Conservation (phyloP, 1,140 invertebrate species). For the Camponotus vicinus region DNA sequence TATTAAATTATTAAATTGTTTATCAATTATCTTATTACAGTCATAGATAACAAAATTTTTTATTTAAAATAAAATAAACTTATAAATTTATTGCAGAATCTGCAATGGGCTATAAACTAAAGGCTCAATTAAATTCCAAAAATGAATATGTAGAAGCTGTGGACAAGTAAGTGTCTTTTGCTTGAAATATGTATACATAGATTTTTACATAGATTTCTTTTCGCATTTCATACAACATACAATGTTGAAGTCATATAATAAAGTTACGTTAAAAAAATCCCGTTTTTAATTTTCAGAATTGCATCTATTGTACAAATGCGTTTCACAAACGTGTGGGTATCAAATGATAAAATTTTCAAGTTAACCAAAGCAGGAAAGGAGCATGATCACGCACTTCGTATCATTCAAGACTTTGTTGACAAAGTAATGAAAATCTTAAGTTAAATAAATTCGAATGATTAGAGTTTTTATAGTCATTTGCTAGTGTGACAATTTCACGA, state of each 20-base stretch:
- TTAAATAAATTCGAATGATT: background rate
- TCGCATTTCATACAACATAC: too few species aligned
- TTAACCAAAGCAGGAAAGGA: conserved; percentile 85
- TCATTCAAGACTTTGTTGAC: conserved; percentile 88
- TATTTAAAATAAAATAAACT: background rate
- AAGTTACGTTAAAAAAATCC: background rate
- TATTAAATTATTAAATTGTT: background rate
- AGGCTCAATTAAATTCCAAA: conserved; percentile 87
- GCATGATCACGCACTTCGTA: conserved; percentile 85
- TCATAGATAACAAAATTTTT: background rate
- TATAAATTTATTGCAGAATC: conserved; percentile 84
- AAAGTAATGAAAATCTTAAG: conserved; percentile 71
- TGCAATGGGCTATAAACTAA: conserved; percentile 90
- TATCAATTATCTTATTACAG: background rate
- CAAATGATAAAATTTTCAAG: conserved; percentile 87
- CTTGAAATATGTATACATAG: too few species aligned
- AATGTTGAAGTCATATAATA: too few species aligned
- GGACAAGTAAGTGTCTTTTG: conserved; percentile 82
- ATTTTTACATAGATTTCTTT: too few species aligned
- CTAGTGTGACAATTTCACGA: background rate
- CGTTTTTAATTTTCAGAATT: conserved; percentile 75
- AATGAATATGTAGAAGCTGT: conserved; percentile 89
- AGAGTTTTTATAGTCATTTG: background rate
- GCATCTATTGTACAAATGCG: conserved; percentile 83
- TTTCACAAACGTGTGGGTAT: conserved; percentile 88